A percentile compares a stretch with the other conserved stretches of the same genome.
Conservation (phyloP, 2,797 vertebrate species). For the Hozukius guyotensis region DNA sequence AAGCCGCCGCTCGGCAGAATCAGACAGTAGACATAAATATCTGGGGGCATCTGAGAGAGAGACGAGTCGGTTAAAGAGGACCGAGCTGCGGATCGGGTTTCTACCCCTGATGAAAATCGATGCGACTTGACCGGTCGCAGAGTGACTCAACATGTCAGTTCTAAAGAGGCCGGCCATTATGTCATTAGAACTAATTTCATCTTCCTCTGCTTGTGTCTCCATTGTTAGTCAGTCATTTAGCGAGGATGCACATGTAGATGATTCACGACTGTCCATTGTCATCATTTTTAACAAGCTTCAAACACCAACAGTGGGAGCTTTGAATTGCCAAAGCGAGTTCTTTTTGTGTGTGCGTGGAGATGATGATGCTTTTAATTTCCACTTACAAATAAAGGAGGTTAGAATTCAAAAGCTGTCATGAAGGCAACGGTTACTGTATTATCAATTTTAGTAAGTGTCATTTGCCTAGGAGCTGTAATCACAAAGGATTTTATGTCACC, state of each 20-base stretch:
- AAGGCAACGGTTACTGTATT: not conserved
- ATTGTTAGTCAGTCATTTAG: constrained; percentile 73
- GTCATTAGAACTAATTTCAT: constrained; percentile 82
- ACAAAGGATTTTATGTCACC: not conserved
- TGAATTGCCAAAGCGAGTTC: constrained; percentile 22
- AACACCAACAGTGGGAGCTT: constrained; percentile 26
- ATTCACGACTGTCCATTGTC: constrained; percentile 72
- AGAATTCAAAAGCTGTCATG: constrained; percentile 20
- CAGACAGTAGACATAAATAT: constrained; percentile 82
- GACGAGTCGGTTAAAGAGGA: constrained; percentile 68
- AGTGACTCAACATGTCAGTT: constrained; percentile 81
- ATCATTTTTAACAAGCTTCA: constrained; percentile 63
- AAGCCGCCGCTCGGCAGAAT: constrained; percentile 73
- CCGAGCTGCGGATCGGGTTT: constrained; percentile 73
- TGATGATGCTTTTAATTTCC: constrained; percentile 26
- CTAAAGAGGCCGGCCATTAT: constrained; percentile 76
- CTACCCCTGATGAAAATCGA: constrained; percentile 79
- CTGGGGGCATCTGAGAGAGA: constrained; percentile 76
- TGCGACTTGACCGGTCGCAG: constrained; percentile 75
- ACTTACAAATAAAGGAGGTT: constrained; percentile 7
- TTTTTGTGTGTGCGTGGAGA: constrained; percentile 9
- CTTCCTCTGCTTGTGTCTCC: constrained; percentile 68
- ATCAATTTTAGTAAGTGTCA: not conserved
- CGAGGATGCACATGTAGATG: constrained; percentile 57
- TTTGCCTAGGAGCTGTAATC: not conserved